Evolutionary conservation across 2,797 vertebrate genomes (phyloP), one percentile per base, ranked within the genome.

Genomic region (Heliangelus exortis): DNA sequence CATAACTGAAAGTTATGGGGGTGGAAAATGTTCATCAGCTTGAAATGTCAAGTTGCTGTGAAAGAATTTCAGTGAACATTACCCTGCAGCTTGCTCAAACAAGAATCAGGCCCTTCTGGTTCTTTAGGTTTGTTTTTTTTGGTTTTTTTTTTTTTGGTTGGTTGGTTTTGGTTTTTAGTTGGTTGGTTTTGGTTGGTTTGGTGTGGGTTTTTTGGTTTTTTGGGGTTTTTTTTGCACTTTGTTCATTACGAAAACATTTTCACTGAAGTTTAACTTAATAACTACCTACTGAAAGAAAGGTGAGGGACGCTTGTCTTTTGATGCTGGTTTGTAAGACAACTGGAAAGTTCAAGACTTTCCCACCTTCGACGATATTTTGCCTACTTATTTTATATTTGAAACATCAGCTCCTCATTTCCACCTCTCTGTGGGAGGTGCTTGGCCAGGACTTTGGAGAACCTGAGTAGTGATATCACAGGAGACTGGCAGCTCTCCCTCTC

Each of bases 351-450:
- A 14, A 94, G 77, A 89, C 43, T 77, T 96, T 90, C 88, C 75
- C 91, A 93, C 67, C 77, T 95, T 68, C 65, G 53, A 91, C 89
- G 47, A 62, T 79, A 83, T 68, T 84, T 90, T 58, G 92, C 58
- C 61, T 87, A 83, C 57, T 84, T 82, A 79, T 62, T 96, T 87
- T 87, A 45, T 80, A 89, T 92, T 87, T 82, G 61, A 93, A 96
- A 94, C 83, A 95, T 93, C 77, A 92, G 71, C 85, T 95, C 45
- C 68, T 94, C 71, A 77, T 94, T 96, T 95, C 77, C 89, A 61
- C 84, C 71, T 88, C 95, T 94, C 95, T 94, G 92, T 95, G 83
- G 95, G 95, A 97, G 95, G 95, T 88, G 67, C 61, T 96, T 96
- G 93, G 95, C 91, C 92, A 95, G 65, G 67, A 72, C 57, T 92